Conservation (phyloP, 2,797 vertebrate genomes). For the Pipistrellus kuhlii region DNA sequence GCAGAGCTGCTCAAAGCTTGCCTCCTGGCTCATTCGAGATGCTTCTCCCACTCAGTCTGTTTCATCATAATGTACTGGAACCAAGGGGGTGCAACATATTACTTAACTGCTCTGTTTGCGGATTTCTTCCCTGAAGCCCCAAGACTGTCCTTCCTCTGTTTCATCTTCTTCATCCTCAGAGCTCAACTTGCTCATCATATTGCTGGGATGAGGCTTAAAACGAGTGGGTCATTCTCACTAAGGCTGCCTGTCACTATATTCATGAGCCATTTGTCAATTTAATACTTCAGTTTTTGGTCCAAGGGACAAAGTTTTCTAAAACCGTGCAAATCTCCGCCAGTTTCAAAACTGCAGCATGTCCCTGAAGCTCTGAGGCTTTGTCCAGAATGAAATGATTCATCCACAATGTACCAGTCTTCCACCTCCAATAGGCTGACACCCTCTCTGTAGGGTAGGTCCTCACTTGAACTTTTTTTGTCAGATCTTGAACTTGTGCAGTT, state of each 20-base stretch:
- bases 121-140: conserved; percentile 83
- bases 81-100: conserved; percentile 94
- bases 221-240: conserved; percentile 93
- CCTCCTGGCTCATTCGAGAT: conserved; percentile 88
- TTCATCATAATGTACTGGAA: conserved; percentile 94
- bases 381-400: conserved; percentile 91
- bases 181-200: conserved; percentile 91
- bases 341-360: conserved; percentile 89
- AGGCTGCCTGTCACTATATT: conserved; percentile 92
- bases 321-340: conserved; percentile 92
- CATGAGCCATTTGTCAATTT: conserved; percentile 94
- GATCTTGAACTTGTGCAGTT: conserved; percentile 80
- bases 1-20: conserved; percentile 93
- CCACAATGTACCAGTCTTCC: conserved; percentile 93
- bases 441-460: conserved; percentile 85
- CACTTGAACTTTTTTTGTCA: conserved; percentile 80
- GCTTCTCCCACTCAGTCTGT: conserved; percentile 89
- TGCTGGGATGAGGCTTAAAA: conserved; percentile 93
- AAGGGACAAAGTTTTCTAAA: conserved; percentile 94
- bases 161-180: conserved; percentile 88
- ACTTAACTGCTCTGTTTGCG: conserved; percentile 83
- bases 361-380: conserved; percentile 90
- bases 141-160: conserved; percentile 80
- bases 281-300: conserved; percentile 95
- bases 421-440: conserved; percentile 94